These are phyloP conservation scores for Callosobruchus maculatus DNA, from an alignment of 2,888 invertebrate species.

Conservation along the genomic window DNA sequence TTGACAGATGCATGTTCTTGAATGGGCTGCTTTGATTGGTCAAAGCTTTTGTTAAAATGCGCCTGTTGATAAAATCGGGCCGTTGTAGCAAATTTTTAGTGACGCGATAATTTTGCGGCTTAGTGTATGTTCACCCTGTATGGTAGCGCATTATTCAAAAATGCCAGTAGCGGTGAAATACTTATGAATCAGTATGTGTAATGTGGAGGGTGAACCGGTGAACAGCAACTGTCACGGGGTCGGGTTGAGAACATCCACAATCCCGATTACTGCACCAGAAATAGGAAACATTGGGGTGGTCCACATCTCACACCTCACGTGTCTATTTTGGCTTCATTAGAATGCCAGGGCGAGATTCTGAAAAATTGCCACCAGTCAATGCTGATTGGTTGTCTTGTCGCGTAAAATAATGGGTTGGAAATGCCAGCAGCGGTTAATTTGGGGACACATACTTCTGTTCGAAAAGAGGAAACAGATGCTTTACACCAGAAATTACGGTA, in stretches of 20 bases:
- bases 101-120: too few relatives aligned
- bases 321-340: not conserved
- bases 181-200: constrained; percentile 45
- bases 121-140: not conserved
- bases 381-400: not conserved
- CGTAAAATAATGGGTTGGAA: not conserved
- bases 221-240: constrained; percentile 28
- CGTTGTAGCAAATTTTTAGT: too few relatives aligned
- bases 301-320: not conserved
- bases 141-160: constrained; percentile 36
- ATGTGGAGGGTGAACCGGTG: constrained; percentile 29
- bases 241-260: constrained; percentile 10
- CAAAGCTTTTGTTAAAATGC: too few relatives aligned
- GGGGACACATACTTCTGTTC: not conserved
- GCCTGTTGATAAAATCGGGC: too few relatives aligned
- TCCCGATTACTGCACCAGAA: not conserved
- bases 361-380: not conserved
- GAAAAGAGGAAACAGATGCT: not conserved
- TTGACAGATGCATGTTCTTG: too few relatives aligned
- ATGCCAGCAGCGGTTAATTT: not conserved
- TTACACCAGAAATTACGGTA: not conserved
- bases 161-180: constrained; percentile 38
- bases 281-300: not conserved
- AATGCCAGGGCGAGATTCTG: not conserved
- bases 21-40: too few relatives aligned